A percentile compares a stretch with the other conserved stretches of the same genome.
These are phyloP conservation scores for Lysandra bellargus DNA, from an alignment of 2,888 invertebrate genomes.

Conservation along the genomic window DNA sequence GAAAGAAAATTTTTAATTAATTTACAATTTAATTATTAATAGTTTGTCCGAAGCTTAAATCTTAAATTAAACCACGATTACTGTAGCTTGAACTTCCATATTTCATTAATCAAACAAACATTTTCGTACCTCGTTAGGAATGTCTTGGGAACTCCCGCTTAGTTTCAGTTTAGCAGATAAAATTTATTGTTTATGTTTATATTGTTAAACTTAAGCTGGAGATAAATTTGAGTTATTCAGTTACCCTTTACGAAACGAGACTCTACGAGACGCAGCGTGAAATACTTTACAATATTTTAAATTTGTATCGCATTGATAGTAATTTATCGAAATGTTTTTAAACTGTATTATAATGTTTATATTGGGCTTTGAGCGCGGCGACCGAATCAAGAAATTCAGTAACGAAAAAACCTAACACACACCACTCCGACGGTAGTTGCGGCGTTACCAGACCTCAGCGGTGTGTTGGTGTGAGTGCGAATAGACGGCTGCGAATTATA, in stretches of 20 bases:
- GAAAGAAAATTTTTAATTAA: too few relatives aligned
- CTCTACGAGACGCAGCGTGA: background rate
- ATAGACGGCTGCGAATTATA: too few relatives aligned
- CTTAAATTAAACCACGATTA: background rate
- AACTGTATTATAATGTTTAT: too few relatives aligned
- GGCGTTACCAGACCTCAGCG: too few relatives aligned
- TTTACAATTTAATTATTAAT: background rate
- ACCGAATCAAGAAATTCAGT: too few relatives aligned
- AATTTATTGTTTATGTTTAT: slow-evolving; percentile 25
- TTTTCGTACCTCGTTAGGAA: slow-evolving; percentile 26
- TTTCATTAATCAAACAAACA: slow-evolving; percentile 29
- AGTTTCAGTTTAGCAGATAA: slow-evolving; percentile 21
- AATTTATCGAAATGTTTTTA: too few relatives aligned
- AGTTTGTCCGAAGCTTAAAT: background rate
- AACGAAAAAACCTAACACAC: too few relatives aligned
- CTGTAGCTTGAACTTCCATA: background rate
- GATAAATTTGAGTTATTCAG: background rate
- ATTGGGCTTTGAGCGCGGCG: too few relatives aligned
- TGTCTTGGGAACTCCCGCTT: slow-evolving; percentile 12
- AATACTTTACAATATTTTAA: background rate
- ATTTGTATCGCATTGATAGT: too few relatives aligned
- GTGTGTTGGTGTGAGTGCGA: too few relatives aligned
- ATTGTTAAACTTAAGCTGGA: background rate
- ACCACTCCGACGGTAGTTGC: too few relatives aligned
- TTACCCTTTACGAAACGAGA: background rate